Base-by-base conservation (phyloP, 1,140 invertebrate genomes). In the Lepidurus apus region DNA sequence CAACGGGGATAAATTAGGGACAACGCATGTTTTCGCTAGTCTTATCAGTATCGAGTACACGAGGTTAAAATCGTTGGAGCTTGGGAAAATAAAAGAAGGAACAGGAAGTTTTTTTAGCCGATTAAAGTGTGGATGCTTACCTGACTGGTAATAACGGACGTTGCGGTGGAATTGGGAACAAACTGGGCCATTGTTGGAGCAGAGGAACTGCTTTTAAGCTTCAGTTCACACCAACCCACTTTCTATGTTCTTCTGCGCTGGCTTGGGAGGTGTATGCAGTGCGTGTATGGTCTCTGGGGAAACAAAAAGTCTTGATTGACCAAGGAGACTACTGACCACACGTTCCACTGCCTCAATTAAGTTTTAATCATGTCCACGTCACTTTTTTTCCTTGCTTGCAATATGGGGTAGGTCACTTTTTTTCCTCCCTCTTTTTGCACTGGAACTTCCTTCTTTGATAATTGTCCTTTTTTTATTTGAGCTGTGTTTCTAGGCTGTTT, bases 291-390 rank as follows among this genome's bases (percentile, higher is more conserved):
- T 21, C 53, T 65, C 53, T 65, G 53, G n/a, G 21, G 53, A 65
- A 65, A 4, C 21, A 8, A 65, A 65, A 65, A 21, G 9, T 7
- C 9, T 65, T 65, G 21, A 21, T 65, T 65, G 53, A 65, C 53
- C 53, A 17, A 65, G 13, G 53, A 21, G 17, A 65, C 17, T 65
- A 65, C 21, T 65, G 53, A 65, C 53, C 53, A 65, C 53, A 65
- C 53, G 53, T 65, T 65, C 53, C 53, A 17, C 53, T 65, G 53
- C 17, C 53, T 65, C 53, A 65, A 65, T 65, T 65, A 65, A 65
- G 53, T 65, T 65, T 65, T 65, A 65, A 65, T 65, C 53, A 65
- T 65, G 53, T 65, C 53, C 53, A 65, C 53, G 53, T 65, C 53
- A 65, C 53, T 65, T 65, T 65, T 65, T 65, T 65, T 65, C 53